Evolutionary conservation across 2,888 invertebrate species (phyloP).

Genomic region (Brachyopa scutellaris): DNA sequence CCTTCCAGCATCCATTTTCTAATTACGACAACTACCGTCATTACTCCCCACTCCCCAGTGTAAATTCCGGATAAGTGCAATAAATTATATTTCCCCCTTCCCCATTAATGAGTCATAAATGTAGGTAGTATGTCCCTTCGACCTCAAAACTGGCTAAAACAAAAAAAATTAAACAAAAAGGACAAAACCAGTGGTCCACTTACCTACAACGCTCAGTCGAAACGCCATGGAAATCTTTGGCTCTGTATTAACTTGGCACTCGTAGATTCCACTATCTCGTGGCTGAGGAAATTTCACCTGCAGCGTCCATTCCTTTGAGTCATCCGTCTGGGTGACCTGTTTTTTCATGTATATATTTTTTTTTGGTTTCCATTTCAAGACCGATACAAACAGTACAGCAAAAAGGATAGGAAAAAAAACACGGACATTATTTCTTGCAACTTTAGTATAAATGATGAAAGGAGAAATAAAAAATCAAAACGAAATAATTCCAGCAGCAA

Average conservation of each 20-base stretch:
- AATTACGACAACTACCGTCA: conserved; percentile 44
- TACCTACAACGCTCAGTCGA: conserved; percentile 92
- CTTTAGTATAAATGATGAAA: conserved; percentile 33
- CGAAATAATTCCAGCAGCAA: conserved; percentile 39
- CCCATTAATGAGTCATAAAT: conserved; percentile 3
- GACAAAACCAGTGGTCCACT: conserved; percentile 83
- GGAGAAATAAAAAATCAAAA: conserved; percentile 20
- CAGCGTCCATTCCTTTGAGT: conserved; percentile 94
- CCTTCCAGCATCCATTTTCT: conserved; percentile 19
- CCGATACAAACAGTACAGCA: not conserved
- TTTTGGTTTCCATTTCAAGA: no score
- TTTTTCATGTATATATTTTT: conserved; percentile 18
- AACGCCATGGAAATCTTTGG: conserved; percentile 95
- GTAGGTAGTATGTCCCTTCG: not conserved
- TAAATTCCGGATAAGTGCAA: not conserved
- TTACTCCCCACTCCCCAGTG: conserved; percentile 3
- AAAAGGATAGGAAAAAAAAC: conserved; percentile 2
- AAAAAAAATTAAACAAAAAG: no score
- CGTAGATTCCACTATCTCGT: conserved; percentile 88
- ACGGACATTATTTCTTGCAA: conserved; percentile 32
- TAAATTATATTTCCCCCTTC: not conserved
- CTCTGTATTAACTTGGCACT: conserved; percentile 87
- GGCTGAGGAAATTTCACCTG: conserved; percentile 93
- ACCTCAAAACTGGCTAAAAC: not conserved
- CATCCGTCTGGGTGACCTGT: conserved; percentile 84